These are phyloP conservation scores for Stratiolaelaps scimitus DNA, from an alignment of 1,140 invertebrate species.

Conservation along the genomic window DNA sequence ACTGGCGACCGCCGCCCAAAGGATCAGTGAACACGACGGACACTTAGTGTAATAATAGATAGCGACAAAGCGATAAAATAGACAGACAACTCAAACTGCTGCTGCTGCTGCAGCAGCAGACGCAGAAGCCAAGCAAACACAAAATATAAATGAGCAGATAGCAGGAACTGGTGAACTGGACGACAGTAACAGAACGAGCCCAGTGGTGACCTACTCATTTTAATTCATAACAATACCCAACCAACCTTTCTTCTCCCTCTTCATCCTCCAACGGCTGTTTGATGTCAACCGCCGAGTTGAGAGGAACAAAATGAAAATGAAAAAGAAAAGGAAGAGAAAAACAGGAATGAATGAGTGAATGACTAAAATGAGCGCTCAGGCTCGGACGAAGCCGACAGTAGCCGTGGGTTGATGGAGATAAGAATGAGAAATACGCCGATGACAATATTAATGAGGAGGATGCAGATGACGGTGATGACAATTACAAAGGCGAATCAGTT, in stretches of 20 bases:
- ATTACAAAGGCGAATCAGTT: neutral
- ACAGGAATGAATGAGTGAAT: neutral
- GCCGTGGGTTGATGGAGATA: neutral
- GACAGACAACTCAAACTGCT: neutral
- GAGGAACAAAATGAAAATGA: neutral
- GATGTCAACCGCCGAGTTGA: too few relatives aligned
- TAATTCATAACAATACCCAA: too few relatives aligned
- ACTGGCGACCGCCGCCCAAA: constrained; percentile 5
- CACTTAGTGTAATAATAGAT: constrained; percentile 16
- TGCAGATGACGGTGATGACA: neutral
- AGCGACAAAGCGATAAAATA: neutral
- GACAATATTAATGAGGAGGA: neutral
- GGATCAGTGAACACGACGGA: constrained; percentile 27
- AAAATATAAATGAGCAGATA: neutral
- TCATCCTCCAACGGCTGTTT: too few relatives aligned
- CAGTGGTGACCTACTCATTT: too few relatives aligned
- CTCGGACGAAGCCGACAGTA: neutral
- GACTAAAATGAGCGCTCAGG: neutral
- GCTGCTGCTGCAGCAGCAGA: neutral
- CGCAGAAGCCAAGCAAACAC: neutral
- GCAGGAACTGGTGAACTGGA: neutral
- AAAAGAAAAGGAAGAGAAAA: neutral
- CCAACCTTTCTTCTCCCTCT: too few relatives aligned
- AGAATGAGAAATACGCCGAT: neutral
- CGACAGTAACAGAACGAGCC: neutral